A percentile compares a stretch with the other conserved stretches of the same genome.
Conservation (phyloP, 2,888 invertebrate species). For the Fragum whitleyi region DNA sequence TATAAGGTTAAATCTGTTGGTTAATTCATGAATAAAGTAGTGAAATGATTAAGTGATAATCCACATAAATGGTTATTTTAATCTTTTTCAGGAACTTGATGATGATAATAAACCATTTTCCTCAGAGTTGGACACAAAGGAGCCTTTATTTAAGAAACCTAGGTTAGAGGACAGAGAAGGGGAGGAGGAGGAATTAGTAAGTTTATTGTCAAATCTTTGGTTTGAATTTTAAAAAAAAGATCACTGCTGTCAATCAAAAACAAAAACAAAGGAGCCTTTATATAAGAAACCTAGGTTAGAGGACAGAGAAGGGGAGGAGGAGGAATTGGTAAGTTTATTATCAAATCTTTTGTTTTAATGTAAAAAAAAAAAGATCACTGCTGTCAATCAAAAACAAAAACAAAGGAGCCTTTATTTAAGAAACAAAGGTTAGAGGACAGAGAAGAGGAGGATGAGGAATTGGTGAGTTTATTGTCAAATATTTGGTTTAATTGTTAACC, state of each 20-base stretch:
- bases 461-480: no score
- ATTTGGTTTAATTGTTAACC: no score
- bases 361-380: no score
- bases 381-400: no score
- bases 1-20: no score
- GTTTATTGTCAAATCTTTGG: no score
- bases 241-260: no score
- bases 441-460: constrained; percentile 63
- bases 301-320: constrained; percentile 61
- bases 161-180: constrained; percentile 58
- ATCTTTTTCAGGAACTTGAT: constrained; percentile 16
- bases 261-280: constrained; percentile 45
- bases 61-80: no score
- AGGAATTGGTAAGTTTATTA: constrained; percentile 55
- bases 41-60: no score
- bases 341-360: no score
- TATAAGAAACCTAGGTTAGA: constrained; percentile 50
- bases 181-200: constrained; percentile 61
- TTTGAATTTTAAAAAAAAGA: no score
- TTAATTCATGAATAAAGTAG: no score
- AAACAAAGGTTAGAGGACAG: constrained; percentile 52
- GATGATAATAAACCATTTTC: constrained; percentile 3
- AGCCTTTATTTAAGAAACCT: constrained; percentile 49
- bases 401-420: constrained; percentile 47
- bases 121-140: constrained; percentile 3